A percentile compares a stretch with the other conserved stretches of the same genome.
Evolutionary conservation across 2,888 invertebrate species (phyloP).

Genomic region (Phymatocera aterrima): DNA sequence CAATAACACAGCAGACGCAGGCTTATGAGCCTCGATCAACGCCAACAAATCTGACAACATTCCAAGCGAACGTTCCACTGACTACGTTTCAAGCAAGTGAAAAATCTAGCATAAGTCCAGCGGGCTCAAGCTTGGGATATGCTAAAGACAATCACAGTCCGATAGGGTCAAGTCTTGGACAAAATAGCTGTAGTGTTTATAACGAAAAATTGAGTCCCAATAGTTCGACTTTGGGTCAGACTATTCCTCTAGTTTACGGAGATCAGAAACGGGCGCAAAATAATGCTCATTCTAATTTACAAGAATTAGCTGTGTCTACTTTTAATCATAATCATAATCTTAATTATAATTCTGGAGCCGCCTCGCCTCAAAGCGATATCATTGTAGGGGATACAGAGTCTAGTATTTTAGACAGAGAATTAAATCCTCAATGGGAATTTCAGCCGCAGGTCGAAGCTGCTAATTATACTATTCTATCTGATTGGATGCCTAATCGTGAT

Average conservation of each 20-base stretch:
- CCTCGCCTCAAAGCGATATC: constrained; percentile 51
- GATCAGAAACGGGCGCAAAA: constrained; percentile 59
- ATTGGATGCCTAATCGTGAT: constrained; percentile 71
- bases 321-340: constrained; percentile 72
- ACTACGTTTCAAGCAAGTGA: constrained; percentile 69
- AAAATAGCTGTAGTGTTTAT: constrained; percentile 64
- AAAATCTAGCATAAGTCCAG: constrained; percentile 70
- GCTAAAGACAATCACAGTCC: constrained; percentile 65
- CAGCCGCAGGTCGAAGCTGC: constrained; percentile 67
- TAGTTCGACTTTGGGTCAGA: constrained; percentile 68
- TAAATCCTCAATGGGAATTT: constrained; percentile 78
- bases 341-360: constrained; percentile 65
- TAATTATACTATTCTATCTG: constrained; percentile 71
- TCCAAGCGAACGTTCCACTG: constrained; percentile 69
- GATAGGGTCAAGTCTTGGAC: constrained; percentile 65
- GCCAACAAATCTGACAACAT: constrained; percentile 69
- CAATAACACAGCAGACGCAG: constrained; percentile 60
- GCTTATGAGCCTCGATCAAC: constrained; percentile 65
- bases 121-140: constrained; percentile 69
- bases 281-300: constrained; percentile 60
- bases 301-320: constrained; percentile 71
- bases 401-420: constrained; percentile 63
- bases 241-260: constrained; percentile 67
- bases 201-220: constrained; percentile 69
- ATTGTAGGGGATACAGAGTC: constrained; percentile 55